These are phyloP conservation scores for Pseudomyrmex sp. DNA, from an alignment of 1,140 invertebrate species.

Conservation along the genomic window DNA sequence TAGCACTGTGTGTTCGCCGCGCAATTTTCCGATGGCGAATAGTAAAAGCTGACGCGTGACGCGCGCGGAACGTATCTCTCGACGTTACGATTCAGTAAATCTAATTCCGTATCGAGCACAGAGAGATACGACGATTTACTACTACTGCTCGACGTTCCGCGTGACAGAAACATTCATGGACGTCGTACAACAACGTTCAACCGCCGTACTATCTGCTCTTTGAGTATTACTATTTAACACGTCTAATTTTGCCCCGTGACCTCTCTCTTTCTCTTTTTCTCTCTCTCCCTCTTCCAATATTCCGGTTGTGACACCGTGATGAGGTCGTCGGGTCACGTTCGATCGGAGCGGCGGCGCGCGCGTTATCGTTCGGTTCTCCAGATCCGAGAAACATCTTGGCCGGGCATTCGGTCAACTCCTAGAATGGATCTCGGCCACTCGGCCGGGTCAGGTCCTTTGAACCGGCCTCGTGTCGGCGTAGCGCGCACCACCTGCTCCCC, in stretches of 20 bases:
- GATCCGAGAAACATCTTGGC: slow-evolving; percentile 56
- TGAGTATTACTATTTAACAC: slow-evolving; percentile 51
- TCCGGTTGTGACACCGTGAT: slow-evolving; percentile 42
- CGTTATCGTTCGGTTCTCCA: slow-evolving; percentile 53
- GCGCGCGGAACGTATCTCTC: slow-evolving; percentile 33
- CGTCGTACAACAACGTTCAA: slow-evolving; percentile 23
- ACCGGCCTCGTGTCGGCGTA: slow-evolving; percentile 45
- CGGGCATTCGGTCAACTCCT: slow-evolving; percentile 63
- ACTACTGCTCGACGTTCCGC: slow-evolving; percentile 16
- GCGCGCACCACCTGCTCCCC: slow-evolving; percentile 34
- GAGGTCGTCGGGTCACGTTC: slow-evolving; percentile 54
- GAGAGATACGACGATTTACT: slow-evolving; percentile 38
- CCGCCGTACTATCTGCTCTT: slow-evolving; percentile 15
- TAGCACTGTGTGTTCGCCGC: background rate
- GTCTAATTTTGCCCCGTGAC: slow-evolving; percentile 63
- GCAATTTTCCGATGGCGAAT: slow-evolving; percentile 44
- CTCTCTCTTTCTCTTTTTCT: slow-evolving; percentile 33
- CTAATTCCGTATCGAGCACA: slow-evolving; percentile 52
- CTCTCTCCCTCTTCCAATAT: background rate
- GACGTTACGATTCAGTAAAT: slow-evolving; percentile 52
- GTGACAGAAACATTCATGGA: slow-evolving; percentile 54
- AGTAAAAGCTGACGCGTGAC: slow-evolving; percentile 42
- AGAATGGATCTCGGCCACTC: slow-evolving; percentile 74
- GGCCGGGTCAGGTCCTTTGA: slow-evolving; percentile 70
- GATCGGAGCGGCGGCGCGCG: slow-evolving; percentile 25